Evolutionary conservation across 2,797 vertebrate species (phyloP).

Genomic region (Macrochelys suwanniensis): DNA sequence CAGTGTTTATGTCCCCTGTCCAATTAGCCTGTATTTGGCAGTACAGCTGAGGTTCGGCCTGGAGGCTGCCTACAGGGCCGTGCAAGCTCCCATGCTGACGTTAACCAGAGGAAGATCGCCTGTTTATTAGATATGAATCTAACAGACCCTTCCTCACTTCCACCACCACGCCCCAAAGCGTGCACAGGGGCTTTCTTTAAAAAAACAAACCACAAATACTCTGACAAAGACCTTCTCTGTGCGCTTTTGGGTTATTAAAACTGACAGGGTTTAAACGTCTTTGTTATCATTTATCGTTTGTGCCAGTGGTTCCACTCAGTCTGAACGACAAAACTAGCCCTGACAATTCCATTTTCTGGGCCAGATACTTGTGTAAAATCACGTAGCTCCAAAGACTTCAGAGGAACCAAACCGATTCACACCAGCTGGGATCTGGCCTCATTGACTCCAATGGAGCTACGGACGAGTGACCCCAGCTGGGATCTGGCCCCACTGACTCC

Average conservation of each 20-base stretch:
- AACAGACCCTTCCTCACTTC: not conserved
- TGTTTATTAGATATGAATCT: not conserved
- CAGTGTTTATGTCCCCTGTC: not conserved
- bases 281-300: not conserved
- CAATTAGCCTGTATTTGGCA: not conserved
- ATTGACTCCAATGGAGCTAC: too few species aligned
- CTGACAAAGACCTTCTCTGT: not conserved
- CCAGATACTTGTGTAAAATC: not conserved
- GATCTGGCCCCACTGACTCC: too few species aligned
- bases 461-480: too few species aligned
- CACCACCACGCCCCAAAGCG: not conserved
- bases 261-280: not conserved
- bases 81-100: not conserved
- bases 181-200: too few species aligned
- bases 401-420: not conserved
- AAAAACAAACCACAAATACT: not conserved
- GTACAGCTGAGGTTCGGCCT: not conserved
- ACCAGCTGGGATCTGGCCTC: too few species aligned
- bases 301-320: not conserved
- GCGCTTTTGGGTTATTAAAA: not conserved
- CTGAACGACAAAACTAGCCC: not conserved
- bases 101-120: not conserved
- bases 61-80: not conserved
- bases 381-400: not conserved
- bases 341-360: not conserved